phyloP scores from a whole-genome alignment of 2,113 vertebrate genomes.

The Epinephelus lanceolatus region DNA sequence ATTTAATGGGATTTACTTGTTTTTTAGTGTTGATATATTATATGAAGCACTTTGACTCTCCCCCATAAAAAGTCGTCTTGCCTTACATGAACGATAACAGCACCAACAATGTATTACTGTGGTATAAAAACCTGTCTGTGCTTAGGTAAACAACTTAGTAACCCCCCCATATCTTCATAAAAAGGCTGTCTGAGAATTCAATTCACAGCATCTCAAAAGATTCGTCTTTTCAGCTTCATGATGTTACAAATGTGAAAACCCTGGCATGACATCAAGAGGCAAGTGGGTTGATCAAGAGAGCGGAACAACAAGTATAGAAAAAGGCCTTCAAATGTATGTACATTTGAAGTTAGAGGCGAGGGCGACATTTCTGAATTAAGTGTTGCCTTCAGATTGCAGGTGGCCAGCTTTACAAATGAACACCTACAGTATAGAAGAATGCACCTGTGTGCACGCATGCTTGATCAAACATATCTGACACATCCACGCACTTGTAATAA shows the following conservation, averaged over 20 bases:
- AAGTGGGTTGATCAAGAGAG: background rate
- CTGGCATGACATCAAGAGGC: background rate
- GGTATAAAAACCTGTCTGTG: background rate
- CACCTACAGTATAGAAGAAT: background rate
- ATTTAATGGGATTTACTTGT: background rate
- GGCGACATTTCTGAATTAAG: background rate
- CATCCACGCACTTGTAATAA: background rate
- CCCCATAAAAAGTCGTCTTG: background rate
- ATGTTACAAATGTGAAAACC: conserved; percentile 6
- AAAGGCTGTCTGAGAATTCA: background rate
- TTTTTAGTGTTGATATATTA: background rate
- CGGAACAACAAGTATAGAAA: background rate
- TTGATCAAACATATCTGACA: conserved; percentile 24
- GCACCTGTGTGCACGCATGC: background rate
- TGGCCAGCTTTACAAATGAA: conserved; percentile 32
- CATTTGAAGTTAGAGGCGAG: background rate
- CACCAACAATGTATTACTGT: background rate
- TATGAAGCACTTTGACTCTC: background rate
- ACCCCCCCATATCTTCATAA: background rate
- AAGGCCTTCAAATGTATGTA: background rate
- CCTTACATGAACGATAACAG: background rate
- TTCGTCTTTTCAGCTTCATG: background rate
- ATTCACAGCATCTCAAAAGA: background rate
- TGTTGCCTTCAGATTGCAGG: conserved; percentile 19
- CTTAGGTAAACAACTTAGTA: background rate